These are phyloP conservation scores for Etheostoma cragini DNA, from an alignment of 2,113 vertebrate genomes.

Conservation along the genomic window DNA sequence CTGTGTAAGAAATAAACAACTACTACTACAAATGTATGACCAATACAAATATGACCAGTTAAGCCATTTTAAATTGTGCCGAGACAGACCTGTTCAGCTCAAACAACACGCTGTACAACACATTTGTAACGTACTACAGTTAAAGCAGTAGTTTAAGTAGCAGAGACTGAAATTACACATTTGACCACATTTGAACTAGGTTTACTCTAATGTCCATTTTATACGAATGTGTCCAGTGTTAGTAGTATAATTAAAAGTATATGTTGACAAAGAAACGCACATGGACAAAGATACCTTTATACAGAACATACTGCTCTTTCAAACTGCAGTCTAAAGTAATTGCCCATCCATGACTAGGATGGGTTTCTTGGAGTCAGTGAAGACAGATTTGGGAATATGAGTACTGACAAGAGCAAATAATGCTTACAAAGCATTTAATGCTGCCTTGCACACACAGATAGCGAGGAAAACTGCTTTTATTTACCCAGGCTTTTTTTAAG, in stretches of 20 bases:
- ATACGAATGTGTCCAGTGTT: constrained; percentile 1
- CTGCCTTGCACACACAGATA: constrained; percentile 42
- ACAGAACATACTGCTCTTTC: not conserved
- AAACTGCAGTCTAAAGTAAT: not conserved
- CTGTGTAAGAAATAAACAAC: constrained; percentile 3
- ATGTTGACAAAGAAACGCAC: not conserved
- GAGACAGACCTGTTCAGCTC: not conserved
- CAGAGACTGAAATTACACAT: not conserved
- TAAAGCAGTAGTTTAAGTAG: not conserved
- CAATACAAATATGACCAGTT: not conserved
- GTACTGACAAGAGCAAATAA: constrained; percentile 51
- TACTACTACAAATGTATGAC: not conserved
- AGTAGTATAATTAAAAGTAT: not conserved
- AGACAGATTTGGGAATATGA: constrained; percentile 2
- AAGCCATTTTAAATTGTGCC: not conserved
- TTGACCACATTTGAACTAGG: not conserved
- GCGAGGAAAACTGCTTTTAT: constrained; percentile 80
- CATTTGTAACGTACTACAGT: not conserved
- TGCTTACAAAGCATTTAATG: constrained; percentile 75
- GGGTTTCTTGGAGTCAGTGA: constrained; percentile 1
- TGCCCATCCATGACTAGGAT: not conserved
- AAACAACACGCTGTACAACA: not conserved
- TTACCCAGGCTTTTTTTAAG: constrained; percentile 81
- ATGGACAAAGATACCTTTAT: not conserved
- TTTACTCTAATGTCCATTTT: not conserved